These are phyloP conservation scores for Phycodurus eques DNA, from an alignment of 2,113 vertebrate species.

Conservation along the genomic window DNA sequence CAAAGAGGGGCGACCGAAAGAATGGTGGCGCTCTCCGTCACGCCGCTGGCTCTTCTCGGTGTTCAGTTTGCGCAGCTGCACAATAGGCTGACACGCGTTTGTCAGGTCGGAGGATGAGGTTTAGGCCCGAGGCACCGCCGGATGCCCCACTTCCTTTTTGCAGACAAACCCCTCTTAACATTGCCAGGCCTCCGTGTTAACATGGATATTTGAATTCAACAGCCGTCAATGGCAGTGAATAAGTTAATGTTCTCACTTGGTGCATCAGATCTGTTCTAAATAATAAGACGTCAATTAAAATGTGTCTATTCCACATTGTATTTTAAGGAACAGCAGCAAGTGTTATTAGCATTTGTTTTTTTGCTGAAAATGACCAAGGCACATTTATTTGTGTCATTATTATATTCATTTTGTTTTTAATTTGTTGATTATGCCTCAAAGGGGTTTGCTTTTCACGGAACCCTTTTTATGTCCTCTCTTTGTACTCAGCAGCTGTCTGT, in stretches of 20 bases:
- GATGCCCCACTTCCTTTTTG: constrained; percentile 35
- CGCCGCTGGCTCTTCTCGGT: constrained; percentile 36
- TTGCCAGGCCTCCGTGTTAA: too few relatives aligned
- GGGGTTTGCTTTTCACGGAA: constrained; percentile 41
- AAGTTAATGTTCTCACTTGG: neutral
- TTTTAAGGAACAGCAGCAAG: neutral
- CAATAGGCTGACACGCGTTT: constrained; percentile 39
- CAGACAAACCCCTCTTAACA: neutral
- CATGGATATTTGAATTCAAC: too few relatives aligned
- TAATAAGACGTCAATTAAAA: neutral
- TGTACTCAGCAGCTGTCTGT: constrained; percentile 42
- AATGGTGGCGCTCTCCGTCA: constrained; percentile 23
- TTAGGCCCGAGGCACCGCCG: constrained; percentile 31
- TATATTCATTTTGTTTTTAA: constrained; percentile 14
- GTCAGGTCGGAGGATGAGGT: constrained; percentile 21
- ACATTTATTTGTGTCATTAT: neutral
- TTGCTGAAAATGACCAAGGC: neutral
- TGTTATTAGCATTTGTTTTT: neutral
- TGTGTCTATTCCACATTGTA: neutral
- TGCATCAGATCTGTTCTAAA: neutral
- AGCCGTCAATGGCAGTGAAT: too few relatives aligned
- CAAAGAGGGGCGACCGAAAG: constrained; percentile 23
- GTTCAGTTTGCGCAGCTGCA: constrained; percentile 39
- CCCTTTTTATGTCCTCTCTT: constrained; percentile 15
- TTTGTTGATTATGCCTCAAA: constrained; percentile 27